Evolutionary conservation across 2,797 vertebrate species (phyloP).

Genomic region (Tiaroga cobitis): DNA sequence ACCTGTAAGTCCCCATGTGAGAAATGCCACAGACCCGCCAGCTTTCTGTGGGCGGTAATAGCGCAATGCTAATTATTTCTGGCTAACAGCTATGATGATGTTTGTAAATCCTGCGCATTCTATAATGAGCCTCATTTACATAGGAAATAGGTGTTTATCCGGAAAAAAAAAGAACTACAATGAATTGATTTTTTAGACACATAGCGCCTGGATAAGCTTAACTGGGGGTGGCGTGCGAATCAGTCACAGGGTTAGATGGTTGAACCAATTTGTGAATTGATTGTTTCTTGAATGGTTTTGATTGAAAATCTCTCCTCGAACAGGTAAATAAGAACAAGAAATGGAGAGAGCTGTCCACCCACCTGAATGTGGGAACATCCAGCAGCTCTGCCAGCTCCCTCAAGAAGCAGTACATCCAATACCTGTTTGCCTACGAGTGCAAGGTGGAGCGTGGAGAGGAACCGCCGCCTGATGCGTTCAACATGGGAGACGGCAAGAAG

Average conservation of each 20-base stretch:
- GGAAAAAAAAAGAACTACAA: background rate
- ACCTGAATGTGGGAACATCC: slow-evolving; percentile 90
- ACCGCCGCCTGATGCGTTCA: slow-evolving; percentile 86
- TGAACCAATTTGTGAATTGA: background rate
- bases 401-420: slow-evolving; percentile 98
- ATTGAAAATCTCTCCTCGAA: background rate
- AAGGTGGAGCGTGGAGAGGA: slow-evolving; percentile 96
- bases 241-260: background rate
- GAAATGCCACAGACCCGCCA: background rate
- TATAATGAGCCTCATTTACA: slow-evolving; percentile 21
- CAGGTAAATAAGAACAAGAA: slow-evolving; percentile 99
- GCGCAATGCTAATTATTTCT: background rate
- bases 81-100: background rate
- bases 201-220: background rate
- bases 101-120: background rate
- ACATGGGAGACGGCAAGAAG: slow-evolving; percentile 84
- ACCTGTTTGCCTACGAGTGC: slow-evolving; percentile 97
- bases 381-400: slow-evolving; percentile 94
- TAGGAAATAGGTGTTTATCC: background rate
- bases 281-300: background rate
- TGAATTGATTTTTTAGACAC: background rate
- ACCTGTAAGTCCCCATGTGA: background rate
- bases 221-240: background rate
- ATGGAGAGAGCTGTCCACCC: slow-evolving; percentile 90
- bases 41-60: slow-evolving; percentile 4